These are phyloP conservation scores for Chesias legatella DNA, from an alignment of 2,888 invertebrate genomes.

Conservation along the genomic window DNA sequence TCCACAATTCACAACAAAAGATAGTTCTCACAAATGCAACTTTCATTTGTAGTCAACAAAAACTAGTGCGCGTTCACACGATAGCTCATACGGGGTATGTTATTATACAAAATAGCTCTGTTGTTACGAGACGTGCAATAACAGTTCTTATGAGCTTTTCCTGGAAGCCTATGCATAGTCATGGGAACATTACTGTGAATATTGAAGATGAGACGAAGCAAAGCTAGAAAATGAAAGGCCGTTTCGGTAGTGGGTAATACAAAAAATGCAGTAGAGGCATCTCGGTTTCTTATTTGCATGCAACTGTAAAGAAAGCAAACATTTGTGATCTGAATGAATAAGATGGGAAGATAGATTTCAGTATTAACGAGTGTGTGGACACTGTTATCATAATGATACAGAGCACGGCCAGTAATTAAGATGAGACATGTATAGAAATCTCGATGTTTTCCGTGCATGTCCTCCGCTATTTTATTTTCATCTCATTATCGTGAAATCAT, in stretches of 20 bases:
- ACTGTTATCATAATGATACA: slow-evolving; percentile 28
- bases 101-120: slow-evolving; percentile 40
- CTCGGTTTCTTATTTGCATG: neutral
- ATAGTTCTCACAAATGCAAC: slow-evolving; percentile 73
- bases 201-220: slow-evolving; percentile 2
- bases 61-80: slow-evolving; percentile 71
- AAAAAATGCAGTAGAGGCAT: too few relatives aligned
- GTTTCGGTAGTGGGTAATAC: too few relatives aligned
- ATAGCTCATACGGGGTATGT: slow-evolving; percentile 44
- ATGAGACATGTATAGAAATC: slow-evolving; percentile 45
- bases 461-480: slow-evolving; percentile 40
- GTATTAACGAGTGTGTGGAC: slow-evolving; percentile 36
- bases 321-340: neutral
- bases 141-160: slow-evolving; percentile 56
- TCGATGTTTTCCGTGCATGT: slow-evolving; percentile 40
- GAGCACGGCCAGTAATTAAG: slow-evolving; percentile 25
- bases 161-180: slow-evolving; percentile 42
- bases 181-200: slow-evolving; percentile 40
- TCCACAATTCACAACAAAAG: slow-evolving; percentile 46
- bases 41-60: slow-evolving; percentile 75
- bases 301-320: neutral
- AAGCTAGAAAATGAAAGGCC: neutral
- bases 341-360: slow-evolving; percentile 22
- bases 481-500: slow-evolving; percentile 54
- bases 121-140: slow-evolving; percentile 19